These are phyloP conservation scores for Channa striata DNA, from an alignment of 2,797 vertebrate genomes.

Conservation along the genomic window DNA sequence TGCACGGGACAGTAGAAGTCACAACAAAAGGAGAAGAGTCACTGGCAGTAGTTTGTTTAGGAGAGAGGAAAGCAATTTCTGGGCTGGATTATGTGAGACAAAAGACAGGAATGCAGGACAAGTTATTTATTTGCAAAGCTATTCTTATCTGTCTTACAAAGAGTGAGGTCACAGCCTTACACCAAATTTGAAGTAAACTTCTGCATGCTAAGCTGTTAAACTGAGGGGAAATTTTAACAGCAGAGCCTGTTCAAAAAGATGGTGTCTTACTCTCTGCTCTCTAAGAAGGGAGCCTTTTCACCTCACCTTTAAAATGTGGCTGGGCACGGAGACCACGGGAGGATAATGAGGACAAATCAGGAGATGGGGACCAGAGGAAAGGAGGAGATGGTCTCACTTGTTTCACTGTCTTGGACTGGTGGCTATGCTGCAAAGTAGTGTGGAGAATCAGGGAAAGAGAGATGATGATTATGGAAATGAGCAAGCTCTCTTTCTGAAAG, in stretches of 20 bases:
- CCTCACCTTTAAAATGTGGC: background rate
- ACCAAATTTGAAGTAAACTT: conserved; percentile 14
- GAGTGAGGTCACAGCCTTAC: conserved; percentile 9
- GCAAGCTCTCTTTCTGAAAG: conserved; percentile 70
- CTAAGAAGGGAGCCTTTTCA: background rate
- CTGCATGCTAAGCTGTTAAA: background rate
- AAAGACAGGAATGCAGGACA: conserved; percentile 7
- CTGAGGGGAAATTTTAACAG: background rate
- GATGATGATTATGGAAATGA: conserved; percentile 83
- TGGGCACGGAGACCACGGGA: background rate
- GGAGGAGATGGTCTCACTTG: conserved; percentile 20
- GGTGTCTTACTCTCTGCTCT: background rate
- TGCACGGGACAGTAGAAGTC: conserved; percentile 35
- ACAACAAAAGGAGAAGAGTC: conserved; percentile 7
- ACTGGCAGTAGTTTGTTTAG: conserved; percentile 27
- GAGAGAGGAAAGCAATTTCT: conserved; percentile 41
- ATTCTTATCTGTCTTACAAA: conserved; percentile 36
- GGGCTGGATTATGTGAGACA: conserved; percentile 35
- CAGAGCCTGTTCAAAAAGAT: background rate
- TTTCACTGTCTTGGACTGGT: conserved; percentile 55
- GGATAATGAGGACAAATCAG: conserved; percentile 11
- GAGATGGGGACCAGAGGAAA: background rate
- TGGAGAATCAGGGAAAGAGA: conserved; percentile 62
- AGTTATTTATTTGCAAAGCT: conserved; percentile 23
- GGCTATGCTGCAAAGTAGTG: conserved; percentile 52